Conservation (phyloP, 92 coral and sea anemone genomes). For the Epizoanthus ramosus region DNA sequence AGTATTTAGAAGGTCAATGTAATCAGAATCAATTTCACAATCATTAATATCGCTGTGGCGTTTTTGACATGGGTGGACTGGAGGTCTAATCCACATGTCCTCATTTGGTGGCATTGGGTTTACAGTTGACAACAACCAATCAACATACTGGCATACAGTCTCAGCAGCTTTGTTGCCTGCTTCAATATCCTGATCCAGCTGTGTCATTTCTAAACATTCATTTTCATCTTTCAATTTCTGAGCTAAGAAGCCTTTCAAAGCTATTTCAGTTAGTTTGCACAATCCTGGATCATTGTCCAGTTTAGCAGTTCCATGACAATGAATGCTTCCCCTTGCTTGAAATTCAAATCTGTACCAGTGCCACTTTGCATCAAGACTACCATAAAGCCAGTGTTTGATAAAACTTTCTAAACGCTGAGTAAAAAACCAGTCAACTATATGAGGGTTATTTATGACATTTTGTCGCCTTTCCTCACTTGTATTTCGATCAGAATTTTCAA, state of each 20-base stretch:
- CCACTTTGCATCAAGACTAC: too few species aligned
- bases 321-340: too few species aligned
- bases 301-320: too few species aligned
- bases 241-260: slow-evolving; percentile 61
- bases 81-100: slow-evolving; percentile 50
- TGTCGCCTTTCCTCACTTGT: too few species aligned
- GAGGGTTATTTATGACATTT: too few species aligned
- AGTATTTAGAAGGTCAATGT: slow-evolving; percentile 59
- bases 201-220: slow-evolving; percentile 31
- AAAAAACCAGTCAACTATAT: too few species aligned
- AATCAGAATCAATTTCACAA: slow-evolving; percentile 46
- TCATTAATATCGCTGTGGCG: slow-evolving; percentile 20
- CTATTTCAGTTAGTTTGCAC: slow-evolving; percentile 50
- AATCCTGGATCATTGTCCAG: too few species aligned
- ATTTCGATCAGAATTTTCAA: slow-evolving; percentile 4
- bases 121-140: slow-evolving; percentile 54
- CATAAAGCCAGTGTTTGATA: too few species aligned
- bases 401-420: too few species aligned
- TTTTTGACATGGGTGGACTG: slow-evolving; percentile 50
- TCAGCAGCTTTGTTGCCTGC: slow-evolving; percentile 34
- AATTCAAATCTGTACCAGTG: too few species aligned
- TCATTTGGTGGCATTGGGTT: slow-evolving; percentile 59
- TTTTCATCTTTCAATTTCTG: slow-evolving; percentile 42
- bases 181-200: slow-evolving; percentile 39
- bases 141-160: slow-evolving; percentile 51